Evolutionary conservation across 2,888 invertebrate genomes (phyloP), one percentile per base, ranked within the genome.

Genomic region (Mallateleia sp.): DNA sequence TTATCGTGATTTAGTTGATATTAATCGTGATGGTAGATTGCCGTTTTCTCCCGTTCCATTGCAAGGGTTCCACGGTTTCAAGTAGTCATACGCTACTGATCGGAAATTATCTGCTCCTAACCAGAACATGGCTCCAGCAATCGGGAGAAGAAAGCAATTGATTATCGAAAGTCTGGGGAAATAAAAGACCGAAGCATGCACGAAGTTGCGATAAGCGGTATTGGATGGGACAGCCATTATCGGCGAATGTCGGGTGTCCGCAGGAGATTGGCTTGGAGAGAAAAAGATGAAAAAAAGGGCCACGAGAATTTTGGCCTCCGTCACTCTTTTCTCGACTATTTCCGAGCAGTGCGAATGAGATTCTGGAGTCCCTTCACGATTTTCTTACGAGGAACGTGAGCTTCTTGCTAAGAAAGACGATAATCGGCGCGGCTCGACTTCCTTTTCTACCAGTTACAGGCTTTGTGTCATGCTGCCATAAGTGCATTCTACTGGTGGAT

Each of bases 331-430:
- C 56, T 28, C 77, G 8, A 62, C n/a, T 77, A 88, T 88, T 89
- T 87, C 91, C 85, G 87, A 85, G 64, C 62, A 52, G 78, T 24
- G 89, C 88, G 89, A 89, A 91, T 85, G 87, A 90, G 87, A 90
- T 90, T 88, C 88, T 85, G 89, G 88, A 93, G 93, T 93, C 93
- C 85, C 89, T 92, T 89, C 93, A 92, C 93, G 92, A 93, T 92
- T 93, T 25, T 92, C 91, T 92, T 92, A 91, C 87, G 89, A 91
- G 85, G 88, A 77, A 93, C 93, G 93, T 92, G 93, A 93, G 85
- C 74, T 89, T 91, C 90, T 87, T 93, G 90, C 89, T 83, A 91
- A 93, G 82, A 79, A 81, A 80, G 56, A 74, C 22, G 38, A 67
- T 56, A 81, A 82, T 74, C 52, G 32, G 38, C 60, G 66, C 64